Evolutionary conservation across 64 coral and sea anemone genomes (phyloP).

Genomic region (Actinia tenebrosa): DNA sequence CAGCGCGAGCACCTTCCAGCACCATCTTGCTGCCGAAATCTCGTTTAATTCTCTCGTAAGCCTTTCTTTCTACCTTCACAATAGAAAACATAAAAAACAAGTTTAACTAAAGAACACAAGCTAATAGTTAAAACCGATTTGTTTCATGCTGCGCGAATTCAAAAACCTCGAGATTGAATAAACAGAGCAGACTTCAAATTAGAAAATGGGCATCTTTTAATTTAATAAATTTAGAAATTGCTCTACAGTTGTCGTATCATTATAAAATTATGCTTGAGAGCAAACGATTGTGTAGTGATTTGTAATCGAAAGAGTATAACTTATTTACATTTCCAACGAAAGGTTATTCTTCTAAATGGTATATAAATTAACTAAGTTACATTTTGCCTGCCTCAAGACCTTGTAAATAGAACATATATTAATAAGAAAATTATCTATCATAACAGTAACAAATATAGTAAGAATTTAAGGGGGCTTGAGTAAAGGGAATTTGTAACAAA

Average conservation of each 20-base stretch:
- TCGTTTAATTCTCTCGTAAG: background rate
- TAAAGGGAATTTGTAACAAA: constrained; percentile 74
- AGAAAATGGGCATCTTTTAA: constrained; percentile 24
- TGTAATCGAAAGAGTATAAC: constrained; percentile 10
- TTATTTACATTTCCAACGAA: constrained; percentile 18
- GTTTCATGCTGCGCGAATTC: background rate
- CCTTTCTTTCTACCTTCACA: background rate
- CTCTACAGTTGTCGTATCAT: constrained; percentile 30
- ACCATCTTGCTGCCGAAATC: background rate
- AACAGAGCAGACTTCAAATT: background rate
- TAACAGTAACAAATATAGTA: constrained; percentile 84
- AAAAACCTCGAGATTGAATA: background rate
- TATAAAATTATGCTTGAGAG: constrained; percentile 43
- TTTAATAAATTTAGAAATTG: constrained; percentile 39
- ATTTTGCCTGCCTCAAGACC: constrained; percentile 52
- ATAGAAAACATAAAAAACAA: background rate
- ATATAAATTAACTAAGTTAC: constrained; percentile 92
- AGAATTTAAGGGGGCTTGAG: constrained; percentile 53
- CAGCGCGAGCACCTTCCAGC: background rate
- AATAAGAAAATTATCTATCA: constrained; percentile 67
- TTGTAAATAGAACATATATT: constrained; percentile 82
- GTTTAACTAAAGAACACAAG: background rate
- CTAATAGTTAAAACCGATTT: background rate
- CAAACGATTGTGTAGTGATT: constrained; percentile 27
- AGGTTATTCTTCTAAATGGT: background rate